These are phyloP conservation scores for Felis chaus DNA, from an alignment of 2,113 vertebrate genomes.

Conservation along the genomic window DNA sequence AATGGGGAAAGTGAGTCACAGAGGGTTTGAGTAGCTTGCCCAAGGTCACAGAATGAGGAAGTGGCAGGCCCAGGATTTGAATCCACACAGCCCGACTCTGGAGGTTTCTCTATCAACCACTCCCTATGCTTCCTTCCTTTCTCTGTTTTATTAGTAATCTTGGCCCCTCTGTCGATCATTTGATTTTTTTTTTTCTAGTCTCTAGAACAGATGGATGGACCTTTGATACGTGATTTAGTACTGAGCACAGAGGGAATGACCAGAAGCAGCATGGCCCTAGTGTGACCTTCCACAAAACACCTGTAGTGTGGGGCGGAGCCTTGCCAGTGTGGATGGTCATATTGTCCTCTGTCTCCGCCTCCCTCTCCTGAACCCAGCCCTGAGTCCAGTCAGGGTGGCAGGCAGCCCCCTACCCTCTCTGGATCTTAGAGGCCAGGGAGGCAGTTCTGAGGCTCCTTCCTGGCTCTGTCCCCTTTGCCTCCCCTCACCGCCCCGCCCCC, in stretches of 20 bases:
- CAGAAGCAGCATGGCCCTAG: background rate
- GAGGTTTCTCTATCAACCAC: background rate
- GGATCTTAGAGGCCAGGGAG: background rate
- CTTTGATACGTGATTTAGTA: background rate
- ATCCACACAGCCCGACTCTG: background rate
- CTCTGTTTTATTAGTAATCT: background rate
- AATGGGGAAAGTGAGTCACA: background rate
- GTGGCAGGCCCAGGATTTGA: background rate
- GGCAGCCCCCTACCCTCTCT: too few species aligned
- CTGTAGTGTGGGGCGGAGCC: background rate
- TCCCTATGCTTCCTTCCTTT: too few species aligned
- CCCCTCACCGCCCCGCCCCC: background rate
- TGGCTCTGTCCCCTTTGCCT: background rate
- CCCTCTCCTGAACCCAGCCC: background rate
- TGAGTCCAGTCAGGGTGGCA: background rate
- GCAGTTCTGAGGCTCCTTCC: background rate
- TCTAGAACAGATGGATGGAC: background rate
- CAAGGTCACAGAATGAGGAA: background rate
- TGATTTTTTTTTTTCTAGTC: background rate
- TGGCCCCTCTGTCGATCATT: background rate
- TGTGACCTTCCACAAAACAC: accelerated
- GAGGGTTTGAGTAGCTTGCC: background rate
- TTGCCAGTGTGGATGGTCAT: accelerated
- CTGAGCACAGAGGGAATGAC: background rate
- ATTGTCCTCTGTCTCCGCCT: background rate